These are phyloP conservation scores for Altica lythri DNA, from an alignment of 2,888 invertebrate species.

Conservation along the genomic window DNA sequence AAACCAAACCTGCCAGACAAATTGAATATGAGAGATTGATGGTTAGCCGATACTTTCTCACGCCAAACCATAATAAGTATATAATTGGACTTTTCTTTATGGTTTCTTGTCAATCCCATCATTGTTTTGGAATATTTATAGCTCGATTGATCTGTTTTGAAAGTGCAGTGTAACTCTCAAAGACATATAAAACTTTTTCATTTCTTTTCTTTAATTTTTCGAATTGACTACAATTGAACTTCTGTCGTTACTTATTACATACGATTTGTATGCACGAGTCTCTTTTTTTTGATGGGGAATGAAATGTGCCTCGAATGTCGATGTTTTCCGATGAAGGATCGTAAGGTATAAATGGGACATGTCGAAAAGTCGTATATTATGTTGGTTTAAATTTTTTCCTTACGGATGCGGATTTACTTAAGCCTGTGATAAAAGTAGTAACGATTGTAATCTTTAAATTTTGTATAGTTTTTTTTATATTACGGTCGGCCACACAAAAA, in stretches of 20 bases:
- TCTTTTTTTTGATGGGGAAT: constrained; percentile 10
- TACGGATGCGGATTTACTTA: no score
- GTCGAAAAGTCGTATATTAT: background rate
- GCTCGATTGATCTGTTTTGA: constrained; percentile 13
- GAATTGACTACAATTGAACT: constrained; percentile 18
- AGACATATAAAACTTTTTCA: constrained; percentile 20
- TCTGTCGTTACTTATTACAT: constrained; percentile 10
- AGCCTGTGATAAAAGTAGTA: no score
- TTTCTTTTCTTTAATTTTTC: constrained; percentile 11
- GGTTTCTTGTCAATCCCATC: constrained; percentile 12
- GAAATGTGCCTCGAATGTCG: constrained; percentile 6
- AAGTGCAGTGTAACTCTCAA: constrained; percentile 3
- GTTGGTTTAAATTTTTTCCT: no score
- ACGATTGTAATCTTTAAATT: no score
- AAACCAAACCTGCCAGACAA: constrained; percentile 10
- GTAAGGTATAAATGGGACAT: constrained; percentile 5
- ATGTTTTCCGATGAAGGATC: constrained; percentile 5
- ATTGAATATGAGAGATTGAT: constrained; percentile 21
- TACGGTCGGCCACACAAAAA: no score
- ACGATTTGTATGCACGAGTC: constrained; percentile 7
- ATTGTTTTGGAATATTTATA: constrained; percentile 27
- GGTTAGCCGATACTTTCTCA: constrained; percentile 16
- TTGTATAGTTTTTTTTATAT: no score
- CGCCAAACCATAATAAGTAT: constrained; percentile 19
- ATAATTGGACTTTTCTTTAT: constrained; percentile 22